Percentiles rank a stretch among this genome's conserved stretches.
Conservation (phyloP, 2,797 vertebrate species). For the Lepilemur septentrionalis region DNA sequence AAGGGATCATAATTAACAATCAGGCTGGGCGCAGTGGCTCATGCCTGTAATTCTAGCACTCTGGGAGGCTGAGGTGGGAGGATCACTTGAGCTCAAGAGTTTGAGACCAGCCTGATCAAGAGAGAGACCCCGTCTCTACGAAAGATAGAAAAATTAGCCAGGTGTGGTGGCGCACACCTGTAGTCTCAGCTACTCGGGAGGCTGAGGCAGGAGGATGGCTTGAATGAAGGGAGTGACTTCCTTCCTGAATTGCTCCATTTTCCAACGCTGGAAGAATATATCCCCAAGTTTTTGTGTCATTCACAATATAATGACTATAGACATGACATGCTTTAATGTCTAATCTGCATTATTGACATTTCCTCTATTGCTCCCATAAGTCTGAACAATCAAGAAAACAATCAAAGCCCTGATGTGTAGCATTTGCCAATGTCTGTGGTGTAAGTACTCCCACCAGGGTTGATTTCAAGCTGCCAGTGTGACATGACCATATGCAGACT, state of each 20-base stretch:
- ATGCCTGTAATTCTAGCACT: too few relatives aligned
- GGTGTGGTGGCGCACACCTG: too few relatives aligned
- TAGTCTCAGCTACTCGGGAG: too few relatives aligned
- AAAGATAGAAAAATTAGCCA: too few relatives aligned
- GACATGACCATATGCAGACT: too few relatives aligned
- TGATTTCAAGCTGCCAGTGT: rapidly evolving
- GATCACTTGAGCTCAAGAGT: too few relatives aligned
- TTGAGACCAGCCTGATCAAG: too few relatives aligned
- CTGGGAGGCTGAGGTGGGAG: too few relatives aligned
- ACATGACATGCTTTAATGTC: background rate
- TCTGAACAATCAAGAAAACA: background rate
- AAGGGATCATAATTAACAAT: background rate
- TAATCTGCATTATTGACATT: background rate
- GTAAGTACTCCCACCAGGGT: background rate
- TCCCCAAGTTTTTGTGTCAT: background rate
- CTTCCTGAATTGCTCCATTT: background rate
- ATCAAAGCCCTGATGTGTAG: too few relatives aligned
- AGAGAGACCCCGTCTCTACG: too few relatives aligned
- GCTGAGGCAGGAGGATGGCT: too few relatives aligned
- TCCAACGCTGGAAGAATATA: background rate
- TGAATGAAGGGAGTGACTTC: background rate
- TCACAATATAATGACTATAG: background rate
- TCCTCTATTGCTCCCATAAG: background rate
- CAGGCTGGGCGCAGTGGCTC: too few relatives aligned
- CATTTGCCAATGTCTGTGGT: background rate